Conservation (phyloP, 2,113 vertebrate species). For the Elaphurus davidianus region DNA sequence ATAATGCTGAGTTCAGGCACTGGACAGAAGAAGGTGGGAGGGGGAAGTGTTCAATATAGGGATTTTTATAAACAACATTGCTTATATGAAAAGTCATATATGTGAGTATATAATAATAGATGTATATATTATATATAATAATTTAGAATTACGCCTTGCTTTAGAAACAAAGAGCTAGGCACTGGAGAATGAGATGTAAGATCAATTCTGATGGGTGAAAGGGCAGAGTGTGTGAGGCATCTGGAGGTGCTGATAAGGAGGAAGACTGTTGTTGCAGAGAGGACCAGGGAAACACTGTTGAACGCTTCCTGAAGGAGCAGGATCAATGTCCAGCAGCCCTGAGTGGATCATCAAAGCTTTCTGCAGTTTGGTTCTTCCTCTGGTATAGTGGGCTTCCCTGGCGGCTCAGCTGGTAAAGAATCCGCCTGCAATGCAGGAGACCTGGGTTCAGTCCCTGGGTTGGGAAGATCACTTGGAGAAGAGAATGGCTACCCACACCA, state of each 20-base stretch:
- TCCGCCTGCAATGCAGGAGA: not conserved
- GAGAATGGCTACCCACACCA: not conserved
- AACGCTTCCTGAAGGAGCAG: not conserved
- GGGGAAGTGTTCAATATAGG: not conserved
- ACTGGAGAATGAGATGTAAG: rapidly evolving
- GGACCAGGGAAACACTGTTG: too few relatives aligned
- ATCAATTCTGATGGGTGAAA: not conserved
- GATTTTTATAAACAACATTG: not conserved
- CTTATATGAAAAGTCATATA: not conserved
- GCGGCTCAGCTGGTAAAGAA: not conserved
- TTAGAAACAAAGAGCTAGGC: not conserved
- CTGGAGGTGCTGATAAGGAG: not conserved
- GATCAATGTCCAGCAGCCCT: not conserved
- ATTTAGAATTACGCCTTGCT: not conserved
- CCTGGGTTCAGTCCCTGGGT: not conserved
- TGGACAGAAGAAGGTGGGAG: not conserved
- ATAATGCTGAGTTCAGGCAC: not conserved
- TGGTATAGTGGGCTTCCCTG: not conserved
- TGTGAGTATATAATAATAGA: not conserved
- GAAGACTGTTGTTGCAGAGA: not conserved
- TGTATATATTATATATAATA: too few relatives aligned
- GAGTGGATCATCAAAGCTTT: not conserved
- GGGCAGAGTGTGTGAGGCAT: not conserved
- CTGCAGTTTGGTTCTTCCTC: not conserved
- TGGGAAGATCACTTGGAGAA: not conserved